A percentile compares a stretch with the other conserved stretches of the same genome.
Conservation (phyloP, 2,888 invertebrate species). For the Xanthorhoe spadicearia region DNA sequence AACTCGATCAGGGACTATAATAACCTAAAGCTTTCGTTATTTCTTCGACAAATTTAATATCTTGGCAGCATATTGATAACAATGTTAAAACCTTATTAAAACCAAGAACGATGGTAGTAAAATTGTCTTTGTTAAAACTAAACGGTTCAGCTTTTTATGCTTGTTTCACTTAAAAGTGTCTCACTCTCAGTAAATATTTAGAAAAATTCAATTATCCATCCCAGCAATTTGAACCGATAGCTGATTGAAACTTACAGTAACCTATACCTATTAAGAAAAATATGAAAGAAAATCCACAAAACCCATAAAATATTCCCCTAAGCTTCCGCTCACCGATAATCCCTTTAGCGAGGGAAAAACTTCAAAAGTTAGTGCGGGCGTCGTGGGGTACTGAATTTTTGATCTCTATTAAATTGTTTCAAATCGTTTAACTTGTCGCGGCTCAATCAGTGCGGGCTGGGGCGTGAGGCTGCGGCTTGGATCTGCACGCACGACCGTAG, state of each 20-base stretch:
- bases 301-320: conserved; percentile 78
- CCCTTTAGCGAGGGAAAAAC: conserved; percentile 84
- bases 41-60: conserved; percentile 63
- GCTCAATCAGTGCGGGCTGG: conserved; percentile 78
- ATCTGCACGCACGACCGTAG: conserved; percentile 38
- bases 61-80: conserved; percentile 51
- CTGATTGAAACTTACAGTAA: conserved; percentile 35
- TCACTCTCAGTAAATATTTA: neutral
- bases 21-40: conserved; percentile 72
- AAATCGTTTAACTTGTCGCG: conserved; percentile 85
- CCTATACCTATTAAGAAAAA: conserved; percentile 57
- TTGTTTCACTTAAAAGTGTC: too few species aligned
- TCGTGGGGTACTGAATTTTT: conserved; percentile 80
- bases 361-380: conserved; percentile 84
- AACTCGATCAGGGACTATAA: conserved; percentile 76
- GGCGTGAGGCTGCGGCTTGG: conserved; percentile 40
- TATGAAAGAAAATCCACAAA: conserved; percentile 72
- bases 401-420: conserved; percentile 86
- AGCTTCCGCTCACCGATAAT: conserved; percentile 79
- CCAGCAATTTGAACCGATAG: conserved; percentile 22
- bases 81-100: conserved; percentile 30
- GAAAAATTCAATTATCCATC: neutral
- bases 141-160: neutral
- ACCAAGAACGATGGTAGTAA: too few species aligned
- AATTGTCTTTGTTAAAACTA: neutral